Conservation (phyloP, 2,888 invertebrate genomes). For the Luperina testacea region DNA sequence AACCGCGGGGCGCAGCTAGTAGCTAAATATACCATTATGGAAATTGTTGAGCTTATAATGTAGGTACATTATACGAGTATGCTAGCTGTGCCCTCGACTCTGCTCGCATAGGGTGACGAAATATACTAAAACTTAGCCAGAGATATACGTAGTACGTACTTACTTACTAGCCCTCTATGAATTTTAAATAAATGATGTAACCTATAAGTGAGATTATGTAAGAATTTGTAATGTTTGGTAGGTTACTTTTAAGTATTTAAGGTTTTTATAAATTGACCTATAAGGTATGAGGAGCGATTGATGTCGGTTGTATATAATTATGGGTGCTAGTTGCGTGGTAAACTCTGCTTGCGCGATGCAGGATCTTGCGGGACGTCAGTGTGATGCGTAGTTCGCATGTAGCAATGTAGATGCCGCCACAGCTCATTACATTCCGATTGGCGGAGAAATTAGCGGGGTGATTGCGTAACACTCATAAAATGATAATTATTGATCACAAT, state of each 20-base stretch:
- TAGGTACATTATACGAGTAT: conserved; percentile 6
- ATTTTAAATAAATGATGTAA: not conserved
- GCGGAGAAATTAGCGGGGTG: not conserved
- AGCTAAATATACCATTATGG: conserved; percentile 3
- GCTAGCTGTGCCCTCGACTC: not conserved
- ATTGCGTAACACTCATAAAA: not conserved
- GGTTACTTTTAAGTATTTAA: too few relatives aligned
- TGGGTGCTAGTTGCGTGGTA: not conserved
- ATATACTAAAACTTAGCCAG: not conserved
- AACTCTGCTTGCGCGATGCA: not conserved
- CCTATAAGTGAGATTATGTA: not conserved
- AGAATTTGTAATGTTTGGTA: not conserved
- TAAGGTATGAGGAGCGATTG: not conserved
- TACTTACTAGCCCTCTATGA: not conserved
- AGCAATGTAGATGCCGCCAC: not conserved
- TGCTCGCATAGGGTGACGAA: not conserved
- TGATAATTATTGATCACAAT: not conserved
- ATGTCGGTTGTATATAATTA: not conserved
- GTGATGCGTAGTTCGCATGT: not conserved
- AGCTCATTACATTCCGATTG: not conserved
- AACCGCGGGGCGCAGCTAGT: not conserved
- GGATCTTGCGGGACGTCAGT: not conserved
- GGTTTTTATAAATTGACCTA: too few relatives aligned
- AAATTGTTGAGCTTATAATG: conserved; percentile 32
- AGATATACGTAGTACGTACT: not conserved